Evolutionary conservation across 2,113 vertebrate genomes (phyloP).

Genomic region (Merops nubicus): DNA sequence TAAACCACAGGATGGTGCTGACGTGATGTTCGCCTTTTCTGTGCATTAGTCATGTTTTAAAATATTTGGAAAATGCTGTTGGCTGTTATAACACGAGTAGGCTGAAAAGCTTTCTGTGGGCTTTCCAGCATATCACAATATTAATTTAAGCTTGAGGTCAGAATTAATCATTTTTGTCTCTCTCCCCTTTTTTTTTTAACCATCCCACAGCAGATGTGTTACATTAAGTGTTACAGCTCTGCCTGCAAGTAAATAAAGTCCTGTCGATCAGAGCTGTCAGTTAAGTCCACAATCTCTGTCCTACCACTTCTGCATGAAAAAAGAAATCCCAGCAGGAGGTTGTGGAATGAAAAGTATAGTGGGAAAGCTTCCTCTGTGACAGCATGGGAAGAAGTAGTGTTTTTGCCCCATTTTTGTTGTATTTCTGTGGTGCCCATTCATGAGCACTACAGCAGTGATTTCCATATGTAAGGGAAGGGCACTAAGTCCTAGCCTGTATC

Average conservation of each 20-base stretch:
- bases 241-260: not conserved
- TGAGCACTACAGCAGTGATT: not conserved
- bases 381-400: not conserved
- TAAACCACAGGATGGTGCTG: not conserved
- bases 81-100: not conserved
- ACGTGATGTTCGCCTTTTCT: not conserved
- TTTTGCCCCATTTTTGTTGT: not conserved
- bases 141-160: conserved; percentile 1
- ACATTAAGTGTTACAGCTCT: not conserved
- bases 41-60: not conserved
- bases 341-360: not conserved
- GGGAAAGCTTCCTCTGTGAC: not conserved
- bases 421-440: not conserved
- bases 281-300: not conserved
- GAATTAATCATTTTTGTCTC: not conserved
- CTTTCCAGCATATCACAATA: not conserved
- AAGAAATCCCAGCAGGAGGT: not conserved
- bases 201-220: not conserved
- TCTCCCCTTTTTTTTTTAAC: not conserved
- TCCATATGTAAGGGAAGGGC: not conserved
- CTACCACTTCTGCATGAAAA: not conserved
- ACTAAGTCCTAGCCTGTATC: not conserved
- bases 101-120: not conserved
- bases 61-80: not conserved
- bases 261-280: not conserved